A percentile compares a stretch with the other conserved stretches of the same genome.
These are phyloP conservation scores for Camelus bactrianus DNA, from an alignment of 2,113 vertebrate genomes.

Conservation along the genomic window DNA sequence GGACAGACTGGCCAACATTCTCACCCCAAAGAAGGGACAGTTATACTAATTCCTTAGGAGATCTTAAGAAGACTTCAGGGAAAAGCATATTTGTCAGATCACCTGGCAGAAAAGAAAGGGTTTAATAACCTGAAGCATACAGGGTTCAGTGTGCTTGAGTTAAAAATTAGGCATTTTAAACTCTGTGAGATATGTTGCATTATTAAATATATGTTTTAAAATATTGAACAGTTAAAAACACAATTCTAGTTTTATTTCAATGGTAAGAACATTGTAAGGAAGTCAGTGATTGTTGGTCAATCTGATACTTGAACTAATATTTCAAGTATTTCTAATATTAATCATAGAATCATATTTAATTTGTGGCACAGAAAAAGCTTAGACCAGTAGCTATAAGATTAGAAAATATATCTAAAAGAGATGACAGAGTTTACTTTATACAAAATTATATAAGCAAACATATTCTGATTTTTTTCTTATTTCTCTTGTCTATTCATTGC, in stretches of 20 bases:
- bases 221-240: neutral
- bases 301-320: slow-evolving; percentile 31
- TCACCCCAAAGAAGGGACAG: neutral
- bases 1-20: neutral
- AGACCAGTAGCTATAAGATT: neutral
- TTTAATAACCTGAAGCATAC: neutral
- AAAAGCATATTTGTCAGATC: neutral
- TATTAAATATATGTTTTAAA: neutral
- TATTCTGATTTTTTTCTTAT: neutral
- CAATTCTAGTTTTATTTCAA: slow-evolving; percentile 43
- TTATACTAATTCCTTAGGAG: neutral
- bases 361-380: neutral
- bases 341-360: slow-evolving; percentile 26
- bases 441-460: neutral
- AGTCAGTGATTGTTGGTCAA: neutral
- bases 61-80: neutral
- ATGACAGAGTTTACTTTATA: neutral
- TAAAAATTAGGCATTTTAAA: neutral
- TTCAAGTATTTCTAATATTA: neutral
- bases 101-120: neutral
- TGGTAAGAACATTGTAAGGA: neutral
- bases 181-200: neutral
- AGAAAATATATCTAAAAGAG: neutral
- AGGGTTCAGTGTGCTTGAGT: neutral
- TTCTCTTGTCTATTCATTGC: neutral